Base-by-base conservation (phyloP, 1,140 invertebrate genomes). In the Oscheius sp. region DNA sequence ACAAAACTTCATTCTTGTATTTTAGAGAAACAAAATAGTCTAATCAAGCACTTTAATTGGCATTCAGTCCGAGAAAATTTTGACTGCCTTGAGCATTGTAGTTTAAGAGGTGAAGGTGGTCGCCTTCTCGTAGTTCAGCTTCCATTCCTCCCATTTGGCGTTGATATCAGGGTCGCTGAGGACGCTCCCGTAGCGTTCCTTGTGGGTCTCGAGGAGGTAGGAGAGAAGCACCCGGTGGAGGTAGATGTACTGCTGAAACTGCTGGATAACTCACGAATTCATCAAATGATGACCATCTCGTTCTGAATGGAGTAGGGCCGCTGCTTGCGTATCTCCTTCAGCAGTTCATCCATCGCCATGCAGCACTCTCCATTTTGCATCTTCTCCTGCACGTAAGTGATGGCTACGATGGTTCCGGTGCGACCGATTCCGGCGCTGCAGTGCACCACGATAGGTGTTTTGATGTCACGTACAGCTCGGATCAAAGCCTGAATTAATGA, bases 81-180 rank as follows among this genome's bases (percentile, higher is more conserved):
- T n/a, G n/a, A n/a, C n/a, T n/a, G n/a, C n/a, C n/a, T n/a, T n/a
- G n/a, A n/a, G n/a, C n/a, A n/a, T n/a, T n/a, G n/a, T n/a, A n/a
- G n/a, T n/a, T n/a, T n/a, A n/a, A n/a, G n/a, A n/a, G n/a, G n/a
- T n/a, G n/a, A n/a, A n/a, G n/a, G n/a, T n/a, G n/a, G 72, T 74
- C 2, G 45, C 64, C 2, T 7, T 28, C 7, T 38, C 55, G 28
- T 74, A 74, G 26, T 74, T 65, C 3, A 38, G 34, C 1, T 35
- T 26, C 45, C 61, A 74, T 36, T 74, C 34, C 49, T 68, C 52
- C n/a, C 61, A 74, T 28, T 68, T 68, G 10, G 3, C 63, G 3
- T 23, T 28, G 45, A 52, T 31, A 0, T 74, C 63, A 26, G 68
- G 23, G 28, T 42, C 55, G 68, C 20, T 34, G 34, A 61, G 23